A percentile compares a stretch with the other conserved stretches of the same genome.
These are phyloP conservation scores for Salvelinus fontinalis DNA, from an alignment of 2,113 vertebrate genomes.

Conservation along the genomic window DNA sequence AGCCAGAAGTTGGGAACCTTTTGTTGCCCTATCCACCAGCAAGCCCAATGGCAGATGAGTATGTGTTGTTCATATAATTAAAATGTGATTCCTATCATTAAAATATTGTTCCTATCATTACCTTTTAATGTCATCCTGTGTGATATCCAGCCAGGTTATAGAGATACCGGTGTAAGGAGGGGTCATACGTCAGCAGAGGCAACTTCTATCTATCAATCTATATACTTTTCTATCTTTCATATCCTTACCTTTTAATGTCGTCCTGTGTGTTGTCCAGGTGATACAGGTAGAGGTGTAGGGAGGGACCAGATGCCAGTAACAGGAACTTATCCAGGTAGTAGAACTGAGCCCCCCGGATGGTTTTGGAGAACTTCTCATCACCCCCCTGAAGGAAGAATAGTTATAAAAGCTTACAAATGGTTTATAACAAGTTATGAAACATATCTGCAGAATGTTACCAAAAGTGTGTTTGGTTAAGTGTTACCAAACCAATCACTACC, in stretches of 20 bases:
- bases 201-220: conserved; percentile 65
- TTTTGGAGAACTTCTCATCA: conserved; percentile 67
- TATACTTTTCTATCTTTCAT: too few species aligned
- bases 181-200: conserved; percentile 80
- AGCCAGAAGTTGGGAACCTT: too few species aligned
- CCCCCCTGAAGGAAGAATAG: conserved; percentile 66
- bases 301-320: conserved; percentile 52
- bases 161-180: conserved; percentile 76
- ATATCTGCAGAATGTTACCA: too few species aligned
- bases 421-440: too few species aligned
- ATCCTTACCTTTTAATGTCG: conserved; percentile 77
- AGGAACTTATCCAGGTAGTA: conserved; percentile 87
- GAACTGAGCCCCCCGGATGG: conserved; percentile 79
- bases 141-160: conserved; percentile 66
- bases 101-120: conserved; percentile 41
- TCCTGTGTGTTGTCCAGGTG: conserved; percentile 71
- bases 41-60: neutral
- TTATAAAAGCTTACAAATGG: neutral
- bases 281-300: conserved; percentile 72
- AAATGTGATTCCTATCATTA: neutral
- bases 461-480: too few species aligned
- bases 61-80: neutral
- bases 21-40: too few species aligned
- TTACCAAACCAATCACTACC: too few species aligned
- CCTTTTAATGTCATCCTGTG: conserved; percentile 79